These are phyloP conservation scores for Rhagoletis zephyria DNA, from an alignment of 1,140 invertebrate species.

Conservation along the genomic window DNA sequence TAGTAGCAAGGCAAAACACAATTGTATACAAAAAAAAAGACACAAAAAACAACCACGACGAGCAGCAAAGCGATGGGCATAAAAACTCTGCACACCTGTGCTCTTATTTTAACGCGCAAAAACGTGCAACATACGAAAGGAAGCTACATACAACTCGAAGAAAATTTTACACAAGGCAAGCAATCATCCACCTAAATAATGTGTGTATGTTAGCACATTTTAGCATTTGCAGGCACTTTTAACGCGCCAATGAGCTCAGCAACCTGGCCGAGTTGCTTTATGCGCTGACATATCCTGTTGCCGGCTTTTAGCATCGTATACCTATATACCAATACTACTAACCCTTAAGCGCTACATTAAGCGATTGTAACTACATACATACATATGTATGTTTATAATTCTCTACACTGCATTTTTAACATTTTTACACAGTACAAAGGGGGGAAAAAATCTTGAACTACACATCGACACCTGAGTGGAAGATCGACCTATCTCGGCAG, in stretches of 20 bases:
- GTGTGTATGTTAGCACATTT: background rate
- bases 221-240: background rate
- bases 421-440: too few relatives aligned
- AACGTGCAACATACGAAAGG: slow-evolving; percentile 27
- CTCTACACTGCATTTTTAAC: too few relatives aligned
- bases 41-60: background rate
- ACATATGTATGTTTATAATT: too few relatives aligned
- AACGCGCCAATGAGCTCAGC: slow-evolving; percentile 15
- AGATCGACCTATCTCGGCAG: too few relatives aligned
- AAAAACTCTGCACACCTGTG: slow-evolving; percentile 33
- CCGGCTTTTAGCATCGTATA: background rate
- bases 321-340: background rate
- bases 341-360: background rate
- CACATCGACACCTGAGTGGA: too few relatives aligned
- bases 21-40: background rate
- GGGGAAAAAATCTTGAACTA: too few relatives aligned
- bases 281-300: slow-evolving; percentile 25
- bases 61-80: background rate
- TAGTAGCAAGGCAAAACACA: too few relatives aligned
- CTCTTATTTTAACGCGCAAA: background rate
- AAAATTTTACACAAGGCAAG: slow-evolving; percentile 1
- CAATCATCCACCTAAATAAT: background rate
- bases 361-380: too few relatives aligned
- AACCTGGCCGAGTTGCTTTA: background rate
- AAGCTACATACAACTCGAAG: slow-evolving; percentile 31